Percentiles rank a stretch among this genome's conserved stretches.
phyloP scores from a whole-genome alignment of 2,888 invertebrate species.

The Cheilosia grossa region DNA sequence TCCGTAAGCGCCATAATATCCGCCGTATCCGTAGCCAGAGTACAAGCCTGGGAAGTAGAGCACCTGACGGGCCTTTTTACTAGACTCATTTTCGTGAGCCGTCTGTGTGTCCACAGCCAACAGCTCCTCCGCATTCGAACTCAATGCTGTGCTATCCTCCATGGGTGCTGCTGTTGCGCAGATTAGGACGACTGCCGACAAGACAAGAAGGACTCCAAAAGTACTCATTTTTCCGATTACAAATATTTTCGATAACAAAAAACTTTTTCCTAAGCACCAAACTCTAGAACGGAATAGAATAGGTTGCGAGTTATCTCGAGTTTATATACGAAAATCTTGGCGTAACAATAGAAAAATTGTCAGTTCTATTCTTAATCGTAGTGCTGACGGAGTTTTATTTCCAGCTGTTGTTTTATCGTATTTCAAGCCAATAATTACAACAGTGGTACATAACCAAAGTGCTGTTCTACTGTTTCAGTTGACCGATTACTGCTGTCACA shows the following conservation, averaged over 20 bases:
- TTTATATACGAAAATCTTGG: conserved; percentile 64
- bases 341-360: conserved; percentile 22
- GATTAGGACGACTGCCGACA: conserved; percentile 30
- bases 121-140: conserved; percentile 35
- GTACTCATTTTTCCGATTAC: conserved; percentile 43
- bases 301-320: conserved; percentile 22
- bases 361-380: conserved; percentile 37
- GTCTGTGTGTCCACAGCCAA: conserved; percentile 47
- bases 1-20: conserved; percentile 39
- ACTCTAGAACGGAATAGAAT: conserved; percentile 34
- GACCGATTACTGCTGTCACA: conserved; percentile 46
- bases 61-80: conserved; percentile 45
- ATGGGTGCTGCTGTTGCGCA: conserved; percentile 34
- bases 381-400: background rate
- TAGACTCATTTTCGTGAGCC: conserved; percentile 49
- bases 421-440: conserved; percentile 51
- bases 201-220: conserved; percentile 23
- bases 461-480: conserved; percentile 27
- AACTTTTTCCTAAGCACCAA: conserved; percentile 14
- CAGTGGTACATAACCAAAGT: conserved; percentile 19
- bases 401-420: conserved; percentile 12
- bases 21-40: conserved; percentile 48
- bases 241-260: background rate
- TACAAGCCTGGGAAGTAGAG: conserved; percentile 44
- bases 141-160: conserved; percentile 11